phyloP scores from a whole-genome alignment of 2,888 invertebrate genomes.

The Congeria kusceri region DNA sequence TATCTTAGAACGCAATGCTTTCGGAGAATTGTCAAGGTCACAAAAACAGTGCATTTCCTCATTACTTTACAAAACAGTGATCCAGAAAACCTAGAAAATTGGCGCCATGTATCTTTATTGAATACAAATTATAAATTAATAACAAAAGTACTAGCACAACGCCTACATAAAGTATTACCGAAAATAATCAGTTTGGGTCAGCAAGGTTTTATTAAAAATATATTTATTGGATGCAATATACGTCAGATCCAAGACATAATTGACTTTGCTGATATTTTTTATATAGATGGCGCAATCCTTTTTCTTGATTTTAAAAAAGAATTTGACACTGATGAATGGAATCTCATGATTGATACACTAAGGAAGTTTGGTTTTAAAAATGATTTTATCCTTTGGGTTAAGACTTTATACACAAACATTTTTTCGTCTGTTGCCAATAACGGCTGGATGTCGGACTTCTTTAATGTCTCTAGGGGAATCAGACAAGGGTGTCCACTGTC shows the following conservation, averaged over 20 bases:
- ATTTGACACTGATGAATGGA: constrained; percentile 19
- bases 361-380: constrained; percentile 14
- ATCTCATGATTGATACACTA: neutral
- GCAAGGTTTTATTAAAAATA: constrained; percentile 20
- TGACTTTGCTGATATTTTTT: constrained; percentile 28
- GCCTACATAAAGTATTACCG: constrained; percentile 19
- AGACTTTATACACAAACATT: constrained; percentile 12
- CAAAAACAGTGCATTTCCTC: constrained; percentile 29
- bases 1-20: too few species aligned
- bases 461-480: neutral
- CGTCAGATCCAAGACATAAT: constrained; percentile 34
- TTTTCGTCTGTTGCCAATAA: constrained; percentile 6
- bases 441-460: neutral
- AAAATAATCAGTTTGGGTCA: constrained; percentile 32
- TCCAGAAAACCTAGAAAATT: constrained; percentile 11
- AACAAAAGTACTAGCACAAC: constrained; percentile 26
- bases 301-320: constrained; percentile 29
- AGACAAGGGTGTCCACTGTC: constrained; percentile 16
- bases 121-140: constrained; percentile 31
- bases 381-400: constrained; percentile 18
- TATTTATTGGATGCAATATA: constrained; percentile 27
- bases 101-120: constrained; percentile 35
- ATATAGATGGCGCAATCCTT: constrained; percentile 17
- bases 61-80: constrained; percentile 8
- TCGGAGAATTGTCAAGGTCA: neutral